Conservation (phyloP, 1,140 invertebrate genomes). For the Drosophila mojavensis region DNA sequence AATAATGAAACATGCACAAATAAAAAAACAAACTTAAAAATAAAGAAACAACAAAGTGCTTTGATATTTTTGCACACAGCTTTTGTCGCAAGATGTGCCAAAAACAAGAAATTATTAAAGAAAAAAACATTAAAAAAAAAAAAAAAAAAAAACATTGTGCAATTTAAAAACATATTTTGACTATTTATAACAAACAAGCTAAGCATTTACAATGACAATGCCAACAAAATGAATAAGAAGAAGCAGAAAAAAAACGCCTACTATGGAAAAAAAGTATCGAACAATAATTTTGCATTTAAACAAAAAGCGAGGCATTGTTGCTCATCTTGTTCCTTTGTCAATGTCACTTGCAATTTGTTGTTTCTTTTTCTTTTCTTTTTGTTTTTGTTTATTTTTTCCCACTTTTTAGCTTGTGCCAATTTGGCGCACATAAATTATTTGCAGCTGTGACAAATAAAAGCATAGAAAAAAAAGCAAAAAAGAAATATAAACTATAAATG, state of each 20-base stretch:
- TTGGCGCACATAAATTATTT: conserved; percentile 48
- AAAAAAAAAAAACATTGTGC: conserved; percentile 28
- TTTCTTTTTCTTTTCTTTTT: conserved; percentile 23
- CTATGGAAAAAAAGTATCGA: conserved; percentile 10
- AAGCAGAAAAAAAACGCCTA: conserved; percentile 22
- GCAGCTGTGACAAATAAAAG: conserved; percentile 39
- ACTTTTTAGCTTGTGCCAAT: conserved; percentile 41
- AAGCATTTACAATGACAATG: not conserved
- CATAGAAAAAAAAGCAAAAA: not conserved
- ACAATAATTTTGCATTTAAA: conserved; percentile 25
- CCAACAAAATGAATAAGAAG: conserved; percentile 9
- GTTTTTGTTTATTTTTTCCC: conserved; percentile 10
- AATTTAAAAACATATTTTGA: conserved; percentile 27
- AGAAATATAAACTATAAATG: conserved; percentile 4
- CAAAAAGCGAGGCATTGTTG: conserved; percentile 16
- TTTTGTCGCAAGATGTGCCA: conserved; percentile 25
- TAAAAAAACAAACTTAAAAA: conserved; percentile 2
- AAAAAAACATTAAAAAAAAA: conserved; percentile 13
- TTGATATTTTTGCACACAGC: conserved; percentile 29
- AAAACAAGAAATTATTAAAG: not conserved
- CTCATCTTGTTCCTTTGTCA: conserved; percentile 40
- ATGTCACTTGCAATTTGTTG: conserved; percentile 42
- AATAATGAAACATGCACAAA: conserved; percentile 51
- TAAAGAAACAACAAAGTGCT: conserved; percentile 47
- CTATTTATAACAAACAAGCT: conserved; percentile 23